Evolutionary conservation across 2,797 vertebrate species (phyloP).

Genomic region (Cetoscarus ocellatus): DNA sequence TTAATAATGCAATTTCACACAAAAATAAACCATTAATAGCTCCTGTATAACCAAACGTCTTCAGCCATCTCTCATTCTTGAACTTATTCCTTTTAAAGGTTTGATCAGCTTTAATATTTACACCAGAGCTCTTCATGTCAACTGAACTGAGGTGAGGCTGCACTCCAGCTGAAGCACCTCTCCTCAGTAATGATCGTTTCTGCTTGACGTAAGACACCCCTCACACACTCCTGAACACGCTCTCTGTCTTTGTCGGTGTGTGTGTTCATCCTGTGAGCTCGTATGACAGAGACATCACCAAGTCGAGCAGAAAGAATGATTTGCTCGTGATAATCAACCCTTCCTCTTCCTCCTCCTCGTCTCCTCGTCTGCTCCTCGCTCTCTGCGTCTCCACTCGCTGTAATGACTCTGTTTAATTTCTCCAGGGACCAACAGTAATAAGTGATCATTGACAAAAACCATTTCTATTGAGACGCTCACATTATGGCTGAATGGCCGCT

Average conservation of each 20-base stretch:
- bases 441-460: conserved; percentile 75
- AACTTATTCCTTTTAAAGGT: neutral
- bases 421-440: conserved; percentile 68
- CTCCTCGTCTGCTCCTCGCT: conserved; percentile 1
- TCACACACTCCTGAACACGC: neutral
- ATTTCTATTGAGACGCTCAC: conserved; percentile 62
- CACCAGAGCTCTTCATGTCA: neutral
- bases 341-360: conserved; percentile 10
- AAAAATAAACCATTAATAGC: neutral
- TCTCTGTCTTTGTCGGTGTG: neutral
- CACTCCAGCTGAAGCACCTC: conserved; percentile 3
- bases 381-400: conserved; percentile 47
- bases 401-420: conserved; percentile 76
- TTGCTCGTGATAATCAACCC: conserved; percentile 60
- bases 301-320: conserved; percentile 56
- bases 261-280: conserved; percentile 28
- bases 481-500: conserved; percentile 46
- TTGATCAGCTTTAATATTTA: neutral
- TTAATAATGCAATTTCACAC: neutral
- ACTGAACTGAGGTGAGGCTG: conserved; percentile 8
- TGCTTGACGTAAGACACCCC: neutral
- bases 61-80: neutral
- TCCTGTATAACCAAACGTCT: neutral
- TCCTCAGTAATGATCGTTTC: conserved; percentile 4
- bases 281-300: conserved; percentile 52